A percentile compares a stretch with the other conserved stretches of the same genome.
phyloP scores from a whole-genome alignment of 2,888 invertebrate species.

The Andrena haemorrhoa region DNA sequence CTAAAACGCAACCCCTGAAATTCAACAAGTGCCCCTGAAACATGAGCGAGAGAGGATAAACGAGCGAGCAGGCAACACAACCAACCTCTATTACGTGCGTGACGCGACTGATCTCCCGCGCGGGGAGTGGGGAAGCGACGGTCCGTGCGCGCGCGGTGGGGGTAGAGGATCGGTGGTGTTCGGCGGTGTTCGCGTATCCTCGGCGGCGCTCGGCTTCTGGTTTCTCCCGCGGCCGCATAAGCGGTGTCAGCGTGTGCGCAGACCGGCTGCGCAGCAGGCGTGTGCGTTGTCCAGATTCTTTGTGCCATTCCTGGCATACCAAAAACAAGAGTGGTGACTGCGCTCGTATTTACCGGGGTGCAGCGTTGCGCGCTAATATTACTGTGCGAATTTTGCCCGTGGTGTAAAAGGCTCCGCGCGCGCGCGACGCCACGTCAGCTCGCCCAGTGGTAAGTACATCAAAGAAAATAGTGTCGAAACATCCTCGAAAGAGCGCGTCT shows the following conservation, averaged over 20 bases:
- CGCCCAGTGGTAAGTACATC: constrained; percentile 91
- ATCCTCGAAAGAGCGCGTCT: constrained; percentile 68
- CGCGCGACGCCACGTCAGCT: constrained; percentile 83
- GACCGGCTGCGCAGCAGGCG: constrained; percentile 92
- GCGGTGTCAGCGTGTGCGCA: constrained; percentile 92
- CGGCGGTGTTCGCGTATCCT: constrained; percentile 66
- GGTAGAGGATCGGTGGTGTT: constrained; percentile 36
- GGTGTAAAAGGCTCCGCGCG: constrained; percentile 73
- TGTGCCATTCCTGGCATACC: constrained; percentile 99
- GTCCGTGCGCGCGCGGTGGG: constrained; percentile 11
- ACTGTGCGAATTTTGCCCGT: constrained; percentile 83
- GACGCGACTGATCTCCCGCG: constrained; percentile 74
- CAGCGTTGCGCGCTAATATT: constrained; percentile 78
- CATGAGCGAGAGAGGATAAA: constrained; percentile 59
- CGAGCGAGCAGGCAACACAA: constrained; percentile 57
- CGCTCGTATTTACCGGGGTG: constrained; percentile 85
- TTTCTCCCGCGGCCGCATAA: constrained; percentile 86
- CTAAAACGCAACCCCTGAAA: constrained; percentile 72
- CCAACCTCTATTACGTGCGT: constrained; percentile 75
- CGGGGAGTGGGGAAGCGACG: constrained; percentile 46
- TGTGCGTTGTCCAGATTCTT: constrained; percentile 98
- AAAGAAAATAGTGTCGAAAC: constrained; percentile 65
- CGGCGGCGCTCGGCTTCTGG: constrained; percentile 82
- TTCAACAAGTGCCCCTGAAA: constrained; percentile 81
- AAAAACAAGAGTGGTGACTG: constrained; percentile 86